Base-by-base conservation (phyloP, 2,113 vertebrate genomes). In the Myodes glareolus region DNA sequence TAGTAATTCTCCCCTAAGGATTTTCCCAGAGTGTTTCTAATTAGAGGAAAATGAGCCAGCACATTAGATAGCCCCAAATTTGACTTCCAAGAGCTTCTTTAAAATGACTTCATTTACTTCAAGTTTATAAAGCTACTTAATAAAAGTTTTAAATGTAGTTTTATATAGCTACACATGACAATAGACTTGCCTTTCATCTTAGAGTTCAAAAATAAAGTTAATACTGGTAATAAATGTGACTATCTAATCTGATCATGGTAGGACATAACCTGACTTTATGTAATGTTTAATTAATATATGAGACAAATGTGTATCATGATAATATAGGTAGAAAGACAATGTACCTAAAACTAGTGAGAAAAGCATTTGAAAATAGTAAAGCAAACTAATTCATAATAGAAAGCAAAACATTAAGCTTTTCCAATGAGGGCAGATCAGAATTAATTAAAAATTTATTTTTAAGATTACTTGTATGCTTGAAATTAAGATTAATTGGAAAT, bases 21-120 rank as follows among this genome's bases (percentile, higher is more conserved):
- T 96, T 97, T 98, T 94, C 72, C 96, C 50, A 92, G n/a, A 50
- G 39, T 91, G 76, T 94, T 98, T 98, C 97, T 97, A 98, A 98
- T 97, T 96, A 97, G 85, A 98, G 90, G 84, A 94, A 94, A 97
- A 96, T 70, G 94, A 97, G 42, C 33, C 52, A 93, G 85, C 68
- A 88, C 45, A 76, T 95, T 95, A 92, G 72, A 96, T 91, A 90
- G 47, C 95, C 45, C 33, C 91, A 95, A 82, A 91, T 94, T 61
- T 94, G 75, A 92, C 55, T 88, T 78, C 61, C 77, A 90, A 85
- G 96, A 92, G 31, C 96, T 95, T 95, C 90, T 87, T 86, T 89
- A 92, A 67, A 91, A 80, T 95, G 45, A 88, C 42, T 84, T 97
- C 23, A 39, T 91, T 97, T 95, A 88, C 90, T 94, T 81, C 42